phyloP scores from a whole-genome alignment of 1,140 invertebrate species.

The Sminthurides bifidus region DNA sequence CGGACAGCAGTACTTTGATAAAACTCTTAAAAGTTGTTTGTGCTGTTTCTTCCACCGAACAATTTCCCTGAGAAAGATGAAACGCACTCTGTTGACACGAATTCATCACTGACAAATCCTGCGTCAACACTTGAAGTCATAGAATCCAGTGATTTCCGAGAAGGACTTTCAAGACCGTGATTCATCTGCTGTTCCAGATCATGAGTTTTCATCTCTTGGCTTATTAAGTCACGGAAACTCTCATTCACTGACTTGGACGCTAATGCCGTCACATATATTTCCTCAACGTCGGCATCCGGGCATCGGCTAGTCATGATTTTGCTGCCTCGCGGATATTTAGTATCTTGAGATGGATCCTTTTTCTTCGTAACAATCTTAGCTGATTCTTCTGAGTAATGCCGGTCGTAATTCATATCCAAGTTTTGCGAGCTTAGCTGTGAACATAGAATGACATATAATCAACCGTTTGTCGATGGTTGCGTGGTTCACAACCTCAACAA shows the following conservation, averaged over 20 bases:
- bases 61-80: background rate
- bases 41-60: slow-evolving; percentile 2
- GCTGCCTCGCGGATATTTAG: slow-evolving; percentile 13
- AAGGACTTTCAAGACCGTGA: background rate
- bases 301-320: slow-evolving; percentile 19
- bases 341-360: slow-evolving; percentile 6
- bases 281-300: slow-evolving; percentile 22
- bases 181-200: slow-evolving; percentile 3
- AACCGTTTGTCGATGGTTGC: slow-evolving; percentile 1
- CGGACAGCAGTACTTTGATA: too few relatives aligned
- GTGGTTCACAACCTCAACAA: background rate
- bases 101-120: background rate
- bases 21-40: too few relatives aligned
- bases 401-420: slow-evolving; percentile 26
- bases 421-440: slow-evolving; percentile 26
- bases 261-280: slow-evolving; percentile 18
- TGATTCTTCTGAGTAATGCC: slow-evolving; percentile 20
- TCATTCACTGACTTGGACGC: slow-evolving; percentile 9
- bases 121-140: background rate
- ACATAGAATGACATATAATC: slow-evolving; percentile 1
- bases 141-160: background rate
- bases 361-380: slow-evolving; percentile 8
- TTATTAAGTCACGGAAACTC: slow-evolving; percentile 9
- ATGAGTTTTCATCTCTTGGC: slow-evolving; percentile 2
- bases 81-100: background rate